phyloP scores from a whole-genome alignment of 2,888 invertebrate species.

The Rhaphigaster nebulosa region DNA sequence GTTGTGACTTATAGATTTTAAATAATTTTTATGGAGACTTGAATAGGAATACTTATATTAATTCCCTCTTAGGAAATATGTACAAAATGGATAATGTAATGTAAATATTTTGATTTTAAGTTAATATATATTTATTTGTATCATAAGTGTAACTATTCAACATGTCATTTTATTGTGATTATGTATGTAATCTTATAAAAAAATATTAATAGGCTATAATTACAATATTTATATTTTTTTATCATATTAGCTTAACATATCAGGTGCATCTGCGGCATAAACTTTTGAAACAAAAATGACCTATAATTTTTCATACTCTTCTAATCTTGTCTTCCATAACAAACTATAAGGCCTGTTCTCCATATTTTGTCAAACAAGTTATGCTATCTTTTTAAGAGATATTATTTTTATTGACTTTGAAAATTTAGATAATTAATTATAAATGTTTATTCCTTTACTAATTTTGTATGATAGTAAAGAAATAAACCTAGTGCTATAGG shows the following conservation, averaged over 20 bases:
- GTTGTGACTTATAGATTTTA: background rate
- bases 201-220: conserved; percentile 25
- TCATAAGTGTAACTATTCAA: background rate
- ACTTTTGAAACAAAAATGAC: conserved; percentile 5
- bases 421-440: background rate
- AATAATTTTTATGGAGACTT: conserved; percentile 8
- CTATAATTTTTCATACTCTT: conserved; percentile 9
- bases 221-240: conserved; percentile 42
- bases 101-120: conserved; percentile 25
- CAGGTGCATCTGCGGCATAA: conserved; percentile 6
- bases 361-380: conserved; percentile 5
- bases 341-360: conserved; percentile 32
- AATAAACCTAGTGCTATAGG: background rate
- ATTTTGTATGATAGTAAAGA: background rate
- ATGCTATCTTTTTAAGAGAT: background rate
- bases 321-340: conserved; percentile 48
- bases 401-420: conserved; percentile 27
- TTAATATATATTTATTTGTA: background rate
- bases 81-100: conserved; percentile 1
- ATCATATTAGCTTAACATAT: conserved; percentile 28
- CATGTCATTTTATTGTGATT: background rate
- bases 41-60: background rate
- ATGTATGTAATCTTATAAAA: background rate
- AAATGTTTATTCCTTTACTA: background rate
- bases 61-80: conserved; percentile 18